Evolutionary conservation across 2,797 vertebrate genomes (phyloP).

Genomic region (Phoeniculus purpureus): DNA sequence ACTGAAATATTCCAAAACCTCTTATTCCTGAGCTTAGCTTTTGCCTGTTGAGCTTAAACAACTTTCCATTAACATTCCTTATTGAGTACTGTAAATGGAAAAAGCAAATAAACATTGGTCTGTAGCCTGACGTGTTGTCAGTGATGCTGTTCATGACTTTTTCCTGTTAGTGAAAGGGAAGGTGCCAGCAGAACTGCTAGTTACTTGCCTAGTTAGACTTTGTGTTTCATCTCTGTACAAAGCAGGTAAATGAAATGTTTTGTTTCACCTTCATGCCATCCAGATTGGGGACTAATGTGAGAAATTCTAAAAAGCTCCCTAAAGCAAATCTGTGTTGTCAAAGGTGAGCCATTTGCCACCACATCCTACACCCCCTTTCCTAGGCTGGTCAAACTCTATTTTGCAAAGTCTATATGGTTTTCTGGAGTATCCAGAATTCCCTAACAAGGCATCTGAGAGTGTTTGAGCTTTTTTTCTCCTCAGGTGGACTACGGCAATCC

Average conservation of each 20-base stretch:
- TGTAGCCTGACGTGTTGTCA: conserved; percentile 1
- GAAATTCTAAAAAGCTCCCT: neutral
- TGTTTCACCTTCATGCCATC: neutral
- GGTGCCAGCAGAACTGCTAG: neutral
- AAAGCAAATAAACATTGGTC: conserved; percentile 65
- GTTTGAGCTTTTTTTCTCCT: neutral
- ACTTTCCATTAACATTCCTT: conserved; percentile 68
- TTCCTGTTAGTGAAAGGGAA: conserved; percentile 2
- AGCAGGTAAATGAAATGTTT: neutral
- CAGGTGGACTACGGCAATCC: neutral
- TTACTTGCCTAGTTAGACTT: neutral
- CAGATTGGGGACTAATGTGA: neutral
- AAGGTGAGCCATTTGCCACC: neutral
- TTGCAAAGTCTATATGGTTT: neutral
- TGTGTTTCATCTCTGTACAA: neutral
- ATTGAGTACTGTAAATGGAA: conserved; percentile 53
- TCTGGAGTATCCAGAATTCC: neutral
- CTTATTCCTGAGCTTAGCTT: conserved; percentile 26
- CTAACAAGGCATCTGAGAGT: neutral
- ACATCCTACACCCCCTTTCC: neutral
- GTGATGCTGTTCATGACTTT: neutral
- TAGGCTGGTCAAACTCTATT: neutral
- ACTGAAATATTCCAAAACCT: conserved; percentile 35
- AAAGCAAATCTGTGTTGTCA: neutral
- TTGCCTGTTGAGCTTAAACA: conserved; percentile 54